Evolutionary conservation across 1,140 invertebrate species (phyloP).

Genomic region (Drosophila carrolli): DNA sequence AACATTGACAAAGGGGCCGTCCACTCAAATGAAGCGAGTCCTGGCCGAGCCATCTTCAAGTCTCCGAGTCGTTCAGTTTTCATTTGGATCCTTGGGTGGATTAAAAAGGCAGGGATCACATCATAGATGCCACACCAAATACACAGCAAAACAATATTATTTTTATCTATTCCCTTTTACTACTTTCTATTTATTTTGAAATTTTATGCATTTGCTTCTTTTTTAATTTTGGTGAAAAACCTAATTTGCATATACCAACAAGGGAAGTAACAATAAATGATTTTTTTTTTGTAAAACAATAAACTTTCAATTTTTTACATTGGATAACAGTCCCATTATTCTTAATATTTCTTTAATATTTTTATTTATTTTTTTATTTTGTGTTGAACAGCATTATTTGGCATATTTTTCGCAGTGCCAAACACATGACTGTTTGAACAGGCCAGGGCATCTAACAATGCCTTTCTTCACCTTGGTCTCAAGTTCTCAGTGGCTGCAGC

Average conservation of each 20-base stretch:
- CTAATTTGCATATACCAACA: background rate
- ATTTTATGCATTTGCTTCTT: background rate
- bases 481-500: slow-evolving; percentile 39
- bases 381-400: background rate
- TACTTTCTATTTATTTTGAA: background rate
- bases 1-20: slow-evolving; percentile 73
- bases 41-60: slow-evolving; percentile 12
- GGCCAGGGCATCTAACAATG: slow-evolving; percentile 21
- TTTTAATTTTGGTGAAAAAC: too few species aligned
- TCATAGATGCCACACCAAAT: background rate
- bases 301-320: too few species aligned
- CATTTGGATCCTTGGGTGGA: slow-evolving; percentile 28
- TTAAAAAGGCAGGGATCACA: slow-evolving; percentile 23
- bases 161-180: background rate
- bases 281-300: too few species aligned
- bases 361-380: background rate
- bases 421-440: slow-evolving; percentile 24
- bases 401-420: background rate
- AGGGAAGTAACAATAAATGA: too few species aligned
- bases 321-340: too few species aligned
- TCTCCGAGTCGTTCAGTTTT: slow-evolving; percentile 25
- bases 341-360: background rate
- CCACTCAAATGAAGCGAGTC: slow-evolving; percentile 52
- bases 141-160: slow-evolving; percentile 1
- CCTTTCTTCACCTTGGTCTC: slow-evolving; percentile 44